A percentile compares a stretch with the other conserved stretches of the same genome.
Conservation (phyloP, 1,140 invertebrate species). For the Lysiphlebus fabarum region DNA sequence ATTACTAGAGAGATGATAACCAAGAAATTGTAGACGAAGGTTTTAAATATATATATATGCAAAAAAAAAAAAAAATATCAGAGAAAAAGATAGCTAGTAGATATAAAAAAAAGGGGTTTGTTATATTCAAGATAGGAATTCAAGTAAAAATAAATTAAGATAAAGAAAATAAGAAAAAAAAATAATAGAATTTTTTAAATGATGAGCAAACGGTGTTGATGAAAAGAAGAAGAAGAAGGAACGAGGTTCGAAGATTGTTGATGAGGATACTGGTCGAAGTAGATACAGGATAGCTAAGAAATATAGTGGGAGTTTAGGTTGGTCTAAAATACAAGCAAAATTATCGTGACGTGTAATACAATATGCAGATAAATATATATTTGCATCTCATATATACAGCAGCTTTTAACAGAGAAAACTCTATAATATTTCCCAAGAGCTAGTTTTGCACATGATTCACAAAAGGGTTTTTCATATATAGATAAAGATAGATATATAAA, state of each 20-base stretch:
- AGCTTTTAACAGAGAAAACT: slow-evolving; percentile 14
- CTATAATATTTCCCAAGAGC: slow-evolving; percentile 29
- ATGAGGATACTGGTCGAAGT: slow-evolving; percentile 1
- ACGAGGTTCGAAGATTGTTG: no score
- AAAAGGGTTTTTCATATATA: slow-evolving; percentile 13
- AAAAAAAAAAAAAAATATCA: slow-evolving; percentile 8
- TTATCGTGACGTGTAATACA: slow-evolving; percentile 49
- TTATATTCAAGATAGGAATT: no score
- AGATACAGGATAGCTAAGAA: slow-evolving; percentile 2
- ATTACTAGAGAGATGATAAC: not conserved
- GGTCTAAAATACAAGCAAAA: slow-evolving; percentile 26
- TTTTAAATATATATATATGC: not conserved
- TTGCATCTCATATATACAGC: slow-evolving; percentile 39
- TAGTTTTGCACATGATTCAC: slow-evolving; percentile 2
- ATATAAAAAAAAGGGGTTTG: not conserved
- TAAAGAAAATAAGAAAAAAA: slow-evolving; percentile 10
- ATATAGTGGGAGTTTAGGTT: slow-evolving; percentile 5
- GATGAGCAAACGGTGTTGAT: no score
- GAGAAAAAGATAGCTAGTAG: not conserved
- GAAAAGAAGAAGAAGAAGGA: no score
- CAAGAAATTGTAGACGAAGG: slow-evolving; percentile 9
- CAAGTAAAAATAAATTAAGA: not conserved
- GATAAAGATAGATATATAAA: slow-evolving; percentile 9
- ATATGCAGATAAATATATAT: slow-evolving; percentile 51
- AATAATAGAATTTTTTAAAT: slow-evolving; percentile 1